phyloP scores from a whole-genome alignment of 1,140 invertebrate genomes.

The Cecropterus lyciades region DNA sequence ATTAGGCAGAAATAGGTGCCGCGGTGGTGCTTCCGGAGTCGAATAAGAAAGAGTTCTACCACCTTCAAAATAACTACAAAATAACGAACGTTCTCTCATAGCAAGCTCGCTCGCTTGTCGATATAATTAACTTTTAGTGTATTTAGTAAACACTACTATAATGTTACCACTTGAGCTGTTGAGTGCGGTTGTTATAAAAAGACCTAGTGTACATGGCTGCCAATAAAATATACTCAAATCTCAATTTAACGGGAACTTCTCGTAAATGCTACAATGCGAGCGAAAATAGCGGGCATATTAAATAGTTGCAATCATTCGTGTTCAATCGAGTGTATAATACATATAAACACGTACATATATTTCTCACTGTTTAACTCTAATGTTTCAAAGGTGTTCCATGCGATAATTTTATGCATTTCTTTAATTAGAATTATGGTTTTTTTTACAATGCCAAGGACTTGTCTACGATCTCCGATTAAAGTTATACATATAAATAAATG shows the following conservation, averaged over 20 bases:
- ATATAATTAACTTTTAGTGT: slow-evolving; percentile 31
- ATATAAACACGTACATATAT: no score
- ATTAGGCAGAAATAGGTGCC: no score
- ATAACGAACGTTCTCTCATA: slow-evolving; percentile 5
- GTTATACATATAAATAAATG: no score
- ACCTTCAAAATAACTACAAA: slow-evolving; percentile 2
- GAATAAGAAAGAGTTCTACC: no score
- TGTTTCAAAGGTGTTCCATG: no score
- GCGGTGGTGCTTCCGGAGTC: no score
- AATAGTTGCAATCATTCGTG: neutral
- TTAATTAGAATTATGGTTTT: no score
- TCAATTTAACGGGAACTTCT: slow-evolving; percentile 19
- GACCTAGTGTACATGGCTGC: slow-evolving; percentile 11
- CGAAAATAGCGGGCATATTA: slow-evolving; percentile 1
- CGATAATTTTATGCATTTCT: no score
- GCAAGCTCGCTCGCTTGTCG: neutral
- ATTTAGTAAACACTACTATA: slow-evolving; percentile 32
- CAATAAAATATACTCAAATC: slow-evolving; percentile 26
- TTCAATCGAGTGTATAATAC: no score
- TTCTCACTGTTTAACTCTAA: no score
- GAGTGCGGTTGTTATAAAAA: slow-evolving; percentile 23
- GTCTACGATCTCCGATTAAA: no score
- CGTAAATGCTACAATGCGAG: neutral
- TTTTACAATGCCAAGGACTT: no score
- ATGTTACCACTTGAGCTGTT: slow-evolving; percentile 25